Evolutionary conservation across 1,140 invertebrate genomes (phyloP), one percentile per base, ranked within the genome.

Genomic region (Liolophura sinensis): DNA sequence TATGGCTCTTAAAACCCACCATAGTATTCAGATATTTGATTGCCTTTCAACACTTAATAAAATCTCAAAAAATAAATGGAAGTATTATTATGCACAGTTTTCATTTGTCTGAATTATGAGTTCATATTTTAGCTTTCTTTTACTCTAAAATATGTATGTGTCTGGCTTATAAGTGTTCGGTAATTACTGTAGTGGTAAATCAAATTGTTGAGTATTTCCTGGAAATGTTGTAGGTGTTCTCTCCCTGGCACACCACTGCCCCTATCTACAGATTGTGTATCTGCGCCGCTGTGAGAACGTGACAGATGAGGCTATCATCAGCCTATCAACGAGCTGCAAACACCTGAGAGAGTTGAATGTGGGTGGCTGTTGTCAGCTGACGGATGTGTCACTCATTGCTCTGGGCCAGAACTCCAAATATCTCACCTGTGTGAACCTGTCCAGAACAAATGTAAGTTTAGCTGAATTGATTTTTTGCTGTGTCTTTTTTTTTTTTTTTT

Each of bases 191-290:
- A n/a, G n/a, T n/a, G n/a, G n/a, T n/a, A n/a, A n/a, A 9, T 40
- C 31, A 40, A 40, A 40, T 5, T 40, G 31, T 5, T 9, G 31
- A 40, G 31, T 40, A 9, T 3, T 40, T 40, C 31, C 9, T 40
- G 31, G 9, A 40, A 40, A 40, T 58, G 18, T 68, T 54, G 20
- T 71, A 79, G 77, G 73, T 57, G 67, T 79, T 49, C 61, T 58
- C 6, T 63, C 68, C 47, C 46, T 79, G 24, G 70, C 70, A 22
- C 56, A 56, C 0, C 52, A 64, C 11, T 78, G 75, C 72, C 73
- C 65, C 22, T 25, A 74, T 62, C 65, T 80, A 4, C 74, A 79
- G 51, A 70, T 76, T 60, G 68, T 80, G 14, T 80, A 78, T 57
- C 55, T 80, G 24, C 54, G 78, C 12, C 60, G 76, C 14, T 79